Evolutionary conservation across 2,888 invertebrate genomes (phyloP), one percentile per base, ranked within the genome.

Genomic region (Agrochola lychnidis): DNA sequence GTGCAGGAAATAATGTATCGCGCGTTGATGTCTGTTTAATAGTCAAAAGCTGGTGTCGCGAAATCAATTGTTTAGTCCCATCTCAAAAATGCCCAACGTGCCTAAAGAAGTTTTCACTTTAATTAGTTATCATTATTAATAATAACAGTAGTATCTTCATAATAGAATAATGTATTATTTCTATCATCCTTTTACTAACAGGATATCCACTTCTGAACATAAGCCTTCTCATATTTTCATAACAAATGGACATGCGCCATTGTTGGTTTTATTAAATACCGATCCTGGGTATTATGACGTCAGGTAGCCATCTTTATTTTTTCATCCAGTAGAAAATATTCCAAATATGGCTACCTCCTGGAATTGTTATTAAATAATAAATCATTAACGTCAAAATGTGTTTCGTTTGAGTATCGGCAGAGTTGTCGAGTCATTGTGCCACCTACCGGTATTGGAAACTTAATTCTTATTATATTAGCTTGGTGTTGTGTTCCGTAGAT

Each of bases 301-400:
- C 85, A 83, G 82, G 71, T 81, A 81, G 81, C 84, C 63, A n/a
- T 6, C 42, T 48, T 22, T 1, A 2, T 81, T 84, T 84, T 83
- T 84, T 71, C 25, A 3, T 51, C 16, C 36, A 76, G 1, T 25
- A 40, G 19, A 72, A 81, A 72, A 56, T 70, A 83, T 83, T 83
- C 51, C 56, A 73, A 83, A 81, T 30, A 81, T 73, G 59, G 70
- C 85, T 84, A 70, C 82, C 83, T 85, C 71, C 66, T 68, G 67
- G 82, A 81, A 87, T 74, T 83, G 86, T 87, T 88, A 88, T 88
- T 81, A 85, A 78, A 91, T 89, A 89, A 94, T 94, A 92, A 93
- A 94, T 94, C 93, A 93, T 93, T 91, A 91, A 83, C 86, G 92
- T 93, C 93, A 91, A 85, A 89, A 88, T 88, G 82, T 78, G 66